Evolutionary conservation across 1,140 invertebrate genomes (phyloP), one percentile per base, ranked within the genome.

Genomic region (Atta texana): DNA sequence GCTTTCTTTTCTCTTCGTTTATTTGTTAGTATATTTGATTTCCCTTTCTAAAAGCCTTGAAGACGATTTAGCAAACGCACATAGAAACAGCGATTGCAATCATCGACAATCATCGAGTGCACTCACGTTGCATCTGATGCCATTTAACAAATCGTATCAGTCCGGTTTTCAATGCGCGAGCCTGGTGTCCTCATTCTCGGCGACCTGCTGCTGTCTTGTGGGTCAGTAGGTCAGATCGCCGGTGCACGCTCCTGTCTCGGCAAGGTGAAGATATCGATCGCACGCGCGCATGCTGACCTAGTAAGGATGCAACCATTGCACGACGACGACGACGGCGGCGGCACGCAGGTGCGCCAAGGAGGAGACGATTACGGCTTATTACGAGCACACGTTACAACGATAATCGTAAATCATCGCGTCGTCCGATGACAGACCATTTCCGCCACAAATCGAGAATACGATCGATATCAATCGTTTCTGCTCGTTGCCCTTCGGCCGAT

Each of bases 261-360:
- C 89, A 91, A 91, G 88, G 90, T 89, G 90, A 90, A 89, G 81
- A 91, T 91, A 91, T 91, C 90, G 90, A 91, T 91, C 90, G 88
- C 77, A 68, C 77, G 77, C 64, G 64, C 82, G 81, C 78, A 55
- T 53, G 80, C 71, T 90, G 89, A 90, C 88, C 87, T 57, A 89
- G 74, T 90, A 89, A 89, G 74, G 75, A 90, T 55, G 57, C 59
- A 61, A 74, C 31, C 44, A 31, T 68, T 76, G 86, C 28, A 75
- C 31, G 31, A 4, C 31, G 31, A 4, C 31, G 31, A 6, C 31
- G 31, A 6, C 31, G 31, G 0, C 77, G 81, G 55, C 2, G 87
- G 28, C 86, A 87, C 85, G 90, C 90, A 91, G 89, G 85, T 90
- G 90, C 85, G 53, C 64, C 51, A 55, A 88, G 75, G 88, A 69